Conservation (phyloP, 1,140 invertebrate genomes). For the Pentalonia nigronervosa region DNA sequence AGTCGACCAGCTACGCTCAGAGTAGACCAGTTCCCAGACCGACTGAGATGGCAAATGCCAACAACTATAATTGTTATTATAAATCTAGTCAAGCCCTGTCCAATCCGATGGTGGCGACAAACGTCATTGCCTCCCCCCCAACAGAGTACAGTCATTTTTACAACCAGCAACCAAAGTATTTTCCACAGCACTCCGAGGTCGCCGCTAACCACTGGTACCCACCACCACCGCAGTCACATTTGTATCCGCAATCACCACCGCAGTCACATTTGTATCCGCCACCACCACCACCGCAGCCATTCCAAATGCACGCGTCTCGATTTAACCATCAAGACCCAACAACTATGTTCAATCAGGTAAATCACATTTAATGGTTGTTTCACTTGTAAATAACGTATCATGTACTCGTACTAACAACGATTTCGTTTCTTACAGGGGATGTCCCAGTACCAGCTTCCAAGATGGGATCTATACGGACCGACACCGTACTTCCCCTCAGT, state of each 20-base stretch:
- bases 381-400: background rate
- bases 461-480: slow-evolving; percentile 63
- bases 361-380: background rate
- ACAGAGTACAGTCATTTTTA: background rate
- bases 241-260: background rate
- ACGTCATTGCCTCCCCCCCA: background rate
- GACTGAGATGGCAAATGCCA: background rate
- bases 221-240: background rate
- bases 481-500: slow-evolving; percentile 62
- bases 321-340: slow-evolving; percentile 23
- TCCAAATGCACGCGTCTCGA: background rate
- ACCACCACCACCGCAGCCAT: background rate
- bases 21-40: background rate
- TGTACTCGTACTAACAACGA: background rate
- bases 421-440: slow-evolving; percentile 23
- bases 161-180: background rate
- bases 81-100: slow-evolving; percentile 46
- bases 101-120: background rate
- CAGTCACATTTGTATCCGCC: background rate
- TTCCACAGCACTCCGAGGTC: background rate
- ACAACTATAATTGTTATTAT: slow-evolving; percentile 16
- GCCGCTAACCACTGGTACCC: background rate
- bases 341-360: slow-evolving; percentile 44
- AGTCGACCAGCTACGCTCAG: slow-evolving; percentile 39
- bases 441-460: slow-evolving; percentile 60